phyloP scores from a whole-genome alignment of 2,888 invertebrate species.

The Dichetophora obliterata region DNA sequence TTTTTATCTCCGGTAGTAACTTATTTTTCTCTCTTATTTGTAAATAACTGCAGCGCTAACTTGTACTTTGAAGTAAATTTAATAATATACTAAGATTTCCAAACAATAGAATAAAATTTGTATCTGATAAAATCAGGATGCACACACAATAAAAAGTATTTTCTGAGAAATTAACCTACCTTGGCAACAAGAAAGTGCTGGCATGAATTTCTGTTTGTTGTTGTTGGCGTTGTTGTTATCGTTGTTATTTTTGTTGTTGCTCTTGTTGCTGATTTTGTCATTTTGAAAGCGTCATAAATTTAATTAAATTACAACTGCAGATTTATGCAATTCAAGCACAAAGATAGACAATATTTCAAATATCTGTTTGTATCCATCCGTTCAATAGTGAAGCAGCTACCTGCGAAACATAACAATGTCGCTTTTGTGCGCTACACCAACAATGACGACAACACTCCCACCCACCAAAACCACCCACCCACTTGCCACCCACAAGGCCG shows the following conservation, averaged over 20 bases:
- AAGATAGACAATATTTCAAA: conserved; percentile 27
- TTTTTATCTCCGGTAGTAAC: too few species aligned
- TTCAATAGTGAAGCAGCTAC: neutral
- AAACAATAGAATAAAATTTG: too few species aligned
- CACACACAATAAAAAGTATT: too few species aligned
- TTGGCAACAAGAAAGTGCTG: conserved; percentile 2
- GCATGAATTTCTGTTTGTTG: neutral
- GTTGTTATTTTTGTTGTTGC: too few species aligned
- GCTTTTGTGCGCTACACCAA: conserved; percentile 22
- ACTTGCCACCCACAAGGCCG: neutral
- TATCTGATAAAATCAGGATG: too few species aligned
- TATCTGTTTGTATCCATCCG: conserved; percentile 47
- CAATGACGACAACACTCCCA: neutral
- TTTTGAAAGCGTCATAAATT: conserved; percentile 54
- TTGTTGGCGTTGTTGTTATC: too few species aligned
- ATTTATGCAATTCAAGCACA: conserved; percentile 43
- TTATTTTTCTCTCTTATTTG: too few species aligned
- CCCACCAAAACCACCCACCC: neutral
- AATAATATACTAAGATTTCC: too few species aligned
- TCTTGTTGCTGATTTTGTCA: neutral
- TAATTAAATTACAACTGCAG: conserved; percentile 59
- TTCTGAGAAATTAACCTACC: neutral
- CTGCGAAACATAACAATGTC: conserved; percentile 26
- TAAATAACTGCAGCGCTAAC: too few species aligned
- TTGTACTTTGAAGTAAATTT: too few species aligned